Conservation (phyloP, 2,797 vertebrate genomes). For the Sebastes baramenuke region DNA sequence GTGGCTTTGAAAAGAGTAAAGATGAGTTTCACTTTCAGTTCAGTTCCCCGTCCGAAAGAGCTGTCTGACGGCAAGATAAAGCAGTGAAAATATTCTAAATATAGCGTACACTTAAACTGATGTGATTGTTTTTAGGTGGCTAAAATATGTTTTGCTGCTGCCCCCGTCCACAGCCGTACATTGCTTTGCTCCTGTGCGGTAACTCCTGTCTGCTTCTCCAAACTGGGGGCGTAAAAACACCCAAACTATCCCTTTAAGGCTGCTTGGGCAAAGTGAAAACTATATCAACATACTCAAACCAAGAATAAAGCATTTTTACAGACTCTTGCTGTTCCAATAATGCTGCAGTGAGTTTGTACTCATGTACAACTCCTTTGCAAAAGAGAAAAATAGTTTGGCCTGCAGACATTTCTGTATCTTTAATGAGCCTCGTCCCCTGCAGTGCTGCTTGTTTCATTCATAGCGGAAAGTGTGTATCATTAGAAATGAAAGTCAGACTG, state of each 20-base stretch:
- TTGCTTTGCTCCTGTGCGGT: too few species aligned
- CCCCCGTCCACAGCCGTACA: too few species aligned
- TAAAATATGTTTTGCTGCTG: too few species aligned
- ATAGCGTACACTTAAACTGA: too few species aligned
- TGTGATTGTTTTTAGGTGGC: too few species aligned
- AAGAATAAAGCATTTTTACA: constrained; percentile 5
- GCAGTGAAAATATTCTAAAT: too few species aligned
- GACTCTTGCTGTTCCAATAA: constrained; percentile 1
- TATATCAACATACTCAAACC: neutral
- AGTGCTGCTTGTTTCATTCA: constrained; percentile 55
- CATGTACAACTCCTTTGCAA: constrained; percentile 28
- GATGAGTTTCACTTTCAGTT: too few species aligned
- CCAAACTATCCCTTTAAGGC: neutral
- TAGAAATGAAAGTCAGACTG: constrained; percentile 50
- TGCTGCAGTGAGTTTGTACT: constrained; percentile 15
- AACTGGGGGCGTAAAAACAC: too few species aligned
- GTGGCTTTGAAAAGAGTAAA: too few species aligned
- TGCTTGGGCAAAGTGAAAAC: neutral
- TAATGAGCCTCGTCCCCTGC: constrained; percentile 46
- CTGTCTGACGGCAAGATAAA: too few species aligned
- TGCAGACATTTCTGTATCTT: constrained; percentile 60
- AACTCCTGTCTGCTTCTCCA: too few species aligned
- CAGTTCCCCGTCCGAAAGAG: too few species aligned
- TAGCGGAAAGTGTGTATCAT: constrained; percentile 23
- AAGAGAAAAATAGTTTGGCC: constrained; percentile 38